phyloP scores from a whole-genome alignment of 2,888 invertebrate species.

The Nasonia oneida region DNA sequence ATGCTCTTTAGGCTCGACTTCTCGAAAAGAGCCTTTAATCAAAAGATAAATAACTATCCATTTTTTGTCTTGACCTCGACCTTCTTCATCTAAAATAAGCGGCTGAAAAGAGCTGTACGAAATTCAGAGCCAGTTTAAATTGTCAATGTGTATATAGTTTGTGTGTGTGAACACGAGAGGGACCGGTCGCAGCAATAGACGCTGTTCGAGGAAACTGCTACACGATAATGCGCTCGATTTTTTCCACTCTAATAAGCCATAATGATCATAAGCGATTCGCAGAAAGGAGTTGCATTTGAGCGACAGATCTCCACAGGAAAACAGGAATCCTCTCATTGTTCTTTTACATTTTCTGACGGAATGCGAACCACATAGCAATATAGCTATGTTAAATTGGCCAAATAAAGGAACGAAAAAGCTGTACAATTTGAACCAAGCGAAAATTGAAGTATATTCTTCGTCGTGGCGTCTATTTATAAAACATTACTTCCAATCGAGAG shows the following conservation, averaged over 20 bases:
- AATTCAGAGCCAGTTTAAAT: not conserved
- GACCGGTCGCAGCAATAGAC: not conserved
- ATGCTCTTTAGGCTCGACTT: too few relatives aligned
- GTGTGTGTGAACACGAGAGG: not conserved
- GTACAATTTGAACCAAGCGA: not conserved
- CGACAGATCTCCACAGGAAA: not conserved
- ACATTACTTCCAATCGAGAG: not conserved
- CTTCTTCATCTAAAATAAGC: not conserved
- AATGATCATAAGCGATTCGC: conserved; percentile 19
- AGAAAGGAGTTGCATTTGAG: conserved; percentile 17
- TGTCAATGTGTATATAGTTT: not conserved
- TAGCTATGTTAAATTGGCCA: too few relatives aligned
- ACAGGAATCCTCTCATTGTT: not conserved
- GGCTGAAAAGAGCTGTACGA: not conserved
- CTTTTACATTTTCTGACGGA: not conserved
- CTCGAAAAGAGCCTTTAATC: too few relatives aligned
- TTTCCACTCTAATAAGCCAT: conserved; percentile 12
- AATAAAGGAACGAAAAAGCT: not conserved
- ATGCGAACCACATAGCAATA: too few relatives aligned
- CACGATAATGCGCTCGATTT: not conserved
- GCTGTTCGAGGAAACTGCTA: not conserved
- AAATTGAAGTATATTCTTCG: not conserved
- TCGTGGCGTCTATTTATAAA: not conserved
- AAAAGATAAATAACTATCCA: not conserved
- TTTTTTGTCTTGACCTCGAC: not conserved